A percentile compares a stretch with the other conserved stretches of the same genome.
phyloP scores from a whole-genome alignment of 2,113 vertebrate genomes.

The Cottus gobio region DNA sequence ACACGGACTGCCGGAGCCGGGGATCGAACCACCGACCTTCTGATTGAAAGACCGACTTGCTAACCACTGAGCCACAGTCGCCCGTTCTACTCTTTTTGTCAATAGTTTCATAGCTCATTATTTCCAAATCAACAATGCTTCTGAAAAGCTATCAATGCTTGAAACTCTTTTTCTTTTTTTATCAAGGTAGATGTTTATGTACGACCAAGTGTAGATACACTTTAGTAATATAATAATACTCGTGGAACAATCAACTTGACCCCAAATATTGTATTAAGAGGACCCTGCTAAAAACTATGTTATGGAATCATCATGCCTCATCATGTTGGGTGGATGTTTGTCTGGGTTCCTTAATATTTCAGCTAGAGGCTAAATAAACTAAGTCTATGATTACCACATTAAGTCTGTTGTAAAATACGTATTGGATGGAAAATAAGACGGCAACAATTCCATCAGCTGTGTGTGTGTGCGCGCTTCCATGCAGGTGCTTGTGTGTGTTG shows the following conservation, averaged over 20 bases:
- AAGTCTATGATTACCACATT: conserved; percentile 22
- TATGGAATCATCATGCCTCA: neutral
- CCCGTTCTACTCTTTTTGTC: no score
- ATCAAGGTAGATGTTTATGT: neutral
- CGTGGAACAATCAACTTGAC: neutral
- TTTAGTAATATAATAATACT: neutral
- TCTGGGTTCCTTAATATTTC: neutral
- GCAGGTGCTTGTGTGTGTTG: conserved; percentile 8
- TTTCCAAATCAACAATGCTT: neutral
- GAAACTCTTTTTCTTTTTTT: neutral
- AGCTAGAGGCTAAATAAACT: conserved; percentile 14
- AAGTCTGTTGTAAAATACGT: neutral
- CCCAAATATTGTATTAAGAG: neutral
- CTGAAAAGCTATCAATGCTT: neutral
- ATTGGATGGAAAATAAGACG: neutral
- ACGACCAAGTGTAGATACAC: neutral
- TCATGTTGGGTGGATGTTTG: neutral
- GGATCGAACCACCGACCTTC: no score
- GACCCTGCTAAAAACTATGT: neutral
- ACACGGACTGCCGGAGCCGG: no score
- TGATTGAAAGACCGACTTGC: no score
- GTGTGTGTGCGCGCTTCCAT: neutral
- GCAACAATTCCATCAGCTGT: neutral
- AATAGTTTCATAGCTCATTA: conserved; percentile 14
- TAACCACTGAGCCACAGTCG: no score